phyloP scores from a whole-genome alignment of 2,113 vertebrate genomes.

The Parotia lawesii region DNA sequence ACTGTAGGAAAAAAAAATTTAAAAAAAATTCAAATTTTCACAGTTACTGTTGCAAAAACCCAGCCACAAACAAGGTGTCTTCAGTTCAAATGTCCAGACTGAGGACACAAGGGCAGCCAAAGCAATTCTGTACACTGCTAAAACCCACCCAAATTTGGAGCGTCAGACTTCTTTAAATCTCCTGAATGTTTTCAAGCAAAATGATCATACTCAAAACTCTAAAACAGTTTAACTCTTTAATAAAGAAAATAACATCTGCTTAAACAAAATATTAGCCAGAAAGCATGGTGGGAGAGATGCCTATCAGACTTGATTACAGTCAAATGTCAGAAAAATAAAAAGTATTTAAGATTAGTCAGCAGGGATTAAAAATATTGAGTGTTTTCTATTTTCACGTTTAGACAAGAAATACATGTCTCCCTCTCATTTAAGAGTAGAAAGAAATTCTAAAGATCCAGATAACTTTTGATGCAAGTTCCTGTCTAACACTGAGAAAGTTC shows the following conservation, averaged over 20 bases:
- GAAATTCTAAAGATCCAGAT: neutral
- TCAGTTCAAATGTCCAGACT: neutral
- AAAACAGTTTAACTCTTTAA: neutral
- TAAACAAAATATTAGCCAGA: neutral
- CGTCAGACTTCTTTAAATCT: neutral
- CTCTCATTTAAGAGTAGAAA: neutral
- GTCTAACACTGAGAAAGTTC: neutral
- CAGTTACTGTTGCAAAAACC: neutral
- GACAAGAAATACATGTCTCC: neutral
- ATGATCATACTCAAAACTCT: neutral
- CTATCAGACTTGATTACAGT: neutral
- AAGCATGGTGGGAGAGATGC: neutral
- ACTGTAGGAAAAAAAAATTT: conserved; percentile 46
- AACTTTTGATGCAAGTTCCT: neutral
- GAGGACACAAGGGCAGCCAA: neutral
- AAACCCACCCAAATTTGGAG: neutral
- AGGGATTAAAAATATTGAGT: neutral
- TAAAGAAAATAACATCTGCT: neutral
- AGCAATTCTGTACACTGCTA: neutral
- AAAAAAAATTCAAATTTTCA: neutral
- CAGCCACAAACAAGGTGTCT: neutral
- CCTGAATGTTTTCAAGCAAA: neutral
- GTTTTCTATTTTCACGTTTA: neutral
- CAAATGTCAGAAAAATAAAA: neutral
- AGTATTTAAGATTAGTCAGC: neutral